phyloP scores from a whole-genome alignment of 2,888 invertebrate species.

The Dryobotodes eremita region DNA sequence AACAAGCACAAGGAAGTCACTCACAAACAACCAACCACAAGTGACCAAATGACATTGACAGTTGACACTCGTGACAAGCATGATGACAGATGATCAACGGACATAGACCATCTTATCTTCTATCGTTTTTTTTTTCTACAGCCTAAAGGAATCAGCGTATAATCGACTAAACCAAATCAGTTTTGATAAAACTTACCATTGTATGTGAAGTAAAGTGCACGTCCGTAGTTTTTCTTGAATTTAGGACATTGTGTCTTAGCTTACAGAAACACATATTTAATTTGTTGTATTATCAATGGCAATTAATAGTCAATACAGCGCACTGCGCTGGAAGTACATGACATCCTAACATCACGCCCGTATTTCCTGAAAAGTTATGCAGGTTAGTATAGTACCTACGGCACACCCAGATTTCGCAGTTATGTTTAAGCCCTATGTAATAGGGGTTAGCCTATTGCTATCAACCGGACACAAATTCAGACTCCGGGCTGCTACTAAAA shows the following conservation, averaged over 20 bases:
- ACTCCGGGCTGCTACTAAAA: too few relatives aligned
- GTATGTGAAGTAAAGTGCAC: not conserved
- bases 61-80: slow-evolving; percentile 22
- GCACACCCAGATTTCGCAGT: not conserved
- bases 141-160: too few relatives aligned
- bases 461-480: not conserved
- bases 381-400: not conserved
- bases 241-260: not conserved
- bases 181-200: too few relatives aligned
- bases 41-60: slow-evolving; percentile 42
- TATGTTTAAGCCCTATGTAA: not conserved
- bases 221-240: not conserved
- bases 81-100: slow-evolving; percentile 13
- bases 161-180: slow-evolving; percentile 16
- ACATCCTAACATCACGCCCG: not conserved
- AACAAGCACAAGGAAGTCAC: too few relatives aligned
- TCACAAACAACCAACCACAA: too few relatives aligned
- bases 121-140: not conserved
- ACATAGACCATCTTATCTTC: not conserved
- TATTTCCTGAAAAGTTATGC: not conserved
- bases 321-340: not conserved
- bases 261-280: not conserved
- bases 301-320: not conserved
- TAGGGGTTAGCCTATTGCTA: not conserved
- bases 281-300: not conserved